Percentiles rank a stretch among this genome's conserved stretches.
Conservation (phyloP, 2,888 invertebrate species). For the Melolontha melolontha region DNA sequence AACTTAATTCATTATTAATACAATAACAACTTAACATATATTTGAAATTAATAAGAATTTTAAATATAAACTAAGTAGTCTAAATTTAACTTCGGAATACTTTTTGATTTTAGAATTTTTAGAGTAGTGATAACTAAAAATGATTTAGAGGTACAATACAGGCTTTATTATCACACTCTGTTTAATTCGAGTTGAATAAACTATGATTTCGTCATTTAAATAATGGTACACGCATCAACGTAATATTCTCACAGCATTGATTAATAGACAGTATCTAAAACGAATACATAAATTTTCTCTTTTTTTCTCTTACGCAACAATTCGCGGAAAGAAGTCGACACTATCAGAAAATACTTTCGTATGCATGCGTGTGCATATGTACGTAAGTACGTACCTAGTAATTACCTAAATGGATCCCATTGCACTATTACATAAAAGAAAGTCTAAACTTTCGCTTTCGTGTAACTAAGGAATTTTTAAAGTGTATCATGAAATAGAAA, state of each 20-base stretch:
- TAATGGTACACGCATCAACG: not conserved
- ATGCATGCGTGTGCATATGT: too few relatives aligned
- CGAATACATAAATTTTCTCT: constrained; percentile 10
- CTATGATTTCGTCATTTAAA: not conserved
- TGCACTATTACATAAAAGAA: not conserved
- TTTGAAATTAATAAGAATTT: too few relatives aligned
- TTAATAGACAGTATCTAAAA: constrained; percentile 6
- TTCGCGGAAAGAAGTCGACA: constrained; percentile 4
- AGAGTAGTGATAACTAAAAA: too few relatives aligned
- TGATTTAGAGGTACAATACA: too few relatives aligned
- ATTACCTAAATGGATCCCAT: constrained; percentile 3
- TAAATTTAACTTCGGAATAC: too few relatives aligned
- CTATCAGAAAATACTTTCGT: constrained; percentile 6
- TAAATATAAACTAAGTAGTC: too few relatives aligned
- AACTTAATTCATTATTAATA: too few relatives aligned
- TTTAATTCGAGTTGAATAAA: too few relatives aligned
- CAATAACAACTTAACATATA: too few relatives aligned
- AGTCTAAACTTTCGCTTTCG: constrained; percentile 3
- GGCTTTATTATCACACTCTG: too few relatives aligned
- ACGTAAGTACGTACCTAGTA: not conserved
- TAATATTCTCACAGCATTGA: not conserved
- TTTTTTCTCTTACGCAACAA: constrained; percentile 3
- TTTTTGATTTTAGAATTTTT: too few relatives aligned
- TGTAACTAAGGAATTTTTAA: not conserved
- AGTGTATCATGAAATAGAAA: not conserved